Evolutionary conservation across 2,888 invertebrate species (phyloP), one percentile per base, ranked within the genome.

Genomic region (Ophraella communa): DNA sequence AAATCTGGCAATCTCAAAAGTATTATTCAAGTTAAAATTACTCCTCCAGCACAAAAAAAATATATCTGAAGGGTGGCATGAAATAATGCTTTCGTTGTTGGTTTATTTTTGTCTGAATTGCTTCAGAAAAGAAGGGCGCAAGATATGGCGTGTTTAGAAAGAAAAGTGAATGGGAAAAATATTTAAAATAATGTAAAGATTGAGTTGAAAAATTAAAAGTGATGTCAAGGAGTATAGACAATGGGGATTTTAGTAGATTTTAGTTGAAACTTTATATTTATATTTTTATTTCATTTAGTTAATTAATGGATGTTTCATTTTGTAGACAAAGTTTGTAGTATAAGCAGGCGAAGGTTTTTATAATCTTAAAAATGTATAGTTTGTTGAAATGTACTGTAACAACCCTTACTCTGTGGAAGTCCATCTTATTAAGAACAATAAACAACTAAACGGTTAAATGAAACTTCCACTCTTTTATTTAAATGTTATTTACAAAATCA

Each of bases 81-180:
- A 75, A 75, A 73, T 73, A 60, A 73, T 72, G 72, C 71, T 72
- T 60, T 73, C 68, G 72, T 71, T 75, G 73, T 75, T 73, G 70
- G 76, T 76, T 76, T 77, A 77, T 77, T 77, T 77, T 77, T 75
- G 73, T 77, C 77, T 74, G 74, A 77, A 77, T 76, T 76, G 76
- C 74, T 73, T 60, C 39, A 54, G 57, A 58, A 57, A 59, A 45
- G 64, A 65, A 67, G 67, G 65, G 65, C 62, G 59, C 55, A 39
- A 56, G 60, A 62, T 54, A 44, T 59, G 54, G 56, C 51, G 57
- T 20, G 52, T 44, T 57, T 57, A 30, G 57, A 49, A 66, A 62
- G 62, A 57, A 45, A 35, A 53, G 35, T 39, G 55, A 62, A 67
- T 58, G 56, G 58, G 57, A 55, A 64, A 72, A 75, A 75, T 73